Base-by-base conservation (phyloP, 2,888 invertebrate species). In the Endomychus coccineus region DNA sequence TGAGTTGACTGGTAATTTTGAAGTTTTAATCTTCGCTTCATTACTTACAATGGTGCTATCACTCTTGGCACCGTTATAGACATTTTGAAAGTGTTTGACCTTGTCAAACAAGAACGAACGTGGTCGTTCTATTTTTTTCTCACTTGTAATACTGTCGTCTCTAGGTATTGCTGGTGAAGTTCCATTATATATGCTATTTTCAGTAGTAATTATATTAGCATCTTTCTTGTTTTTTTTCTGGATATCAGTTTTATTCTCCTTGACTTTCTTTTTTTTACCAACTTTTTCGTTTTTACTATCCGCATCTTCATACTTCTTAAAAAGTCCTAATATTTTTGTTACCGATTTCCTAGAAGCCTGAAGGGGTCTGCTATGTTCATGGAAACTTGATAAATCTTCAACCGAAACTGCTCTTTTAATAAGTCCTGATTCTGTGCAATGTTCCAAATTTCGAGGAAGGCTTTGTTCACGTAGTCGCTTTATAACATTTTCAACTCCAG, bases 311-410 rank as follows among this genome's bases (percentile, higher is more conserved):
- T 76, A 77, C 61, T 80, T 83, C 48, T 80, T 82, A 50, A 88
- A 84, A 2, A 87, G 66, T 1, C 85, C 84, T 38, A 88, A 64
- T 27, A 88, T 84, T 52, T 77, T 77, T 0, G 85, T 84, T 2
- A 82, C 80, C 7, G 79, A 78, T 23, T 77, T 80, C 52, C 75
- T 75, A 27, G 74, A 75, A 27, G 73, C 71, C 48, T 57, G 78
- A 36, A 74, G 70, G 34, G 71, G 71, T 49, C 54, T 59, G 19
- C 48, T 47, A 19, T 49, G 50, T 34, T 48, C 53, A 40, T 42
- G 42, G 39, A 71, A 54, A 37, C 68, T 69, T 4, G 77, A 71
- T 36, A 81, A 71, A 51, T 83, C 79, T 46, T 82, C 81, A 12
- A 80, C 71, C 21, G 84, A 83, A 14, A 80, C 79, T 3, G 83